Percentiles rank a stretch among this genome's conserved stretches.
Evolutionary conservation across 2,888 invertebrate species (phyloP).

Genomic region (Oconnorella tubifera): DNA sequence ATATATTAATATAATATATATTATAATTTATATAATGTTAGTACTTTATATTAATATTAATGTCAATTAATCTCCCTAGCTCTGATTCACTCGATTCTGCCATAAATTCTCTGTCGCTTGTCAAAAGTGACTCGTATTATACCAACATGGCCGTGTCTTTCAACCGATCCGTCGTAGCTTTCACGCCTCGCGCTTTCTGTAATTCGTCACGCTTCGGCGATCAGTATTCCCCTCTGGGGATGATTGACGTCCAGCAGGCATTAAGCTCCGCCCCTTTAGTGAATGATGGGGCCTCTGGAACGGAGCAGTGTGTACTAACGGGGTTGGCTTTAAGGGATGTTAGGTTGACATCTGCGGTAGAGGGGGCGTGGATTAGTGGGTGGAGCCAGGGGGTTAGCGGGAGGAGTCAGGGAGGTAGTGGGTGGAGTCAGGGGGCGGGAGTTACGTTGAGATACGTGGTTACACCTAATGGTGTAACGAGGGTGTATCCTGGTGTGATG

Average conservation of each 20-base stretch:
- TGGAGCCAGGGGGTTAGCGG: not conserved
- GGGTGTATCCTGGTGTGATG: not conserved
- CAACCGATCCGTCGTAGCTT: not conserved
- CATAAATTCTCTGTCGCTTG: no score
- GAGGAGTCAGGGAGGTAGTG: not conserved
- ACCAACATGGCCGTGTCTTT: not conserved
- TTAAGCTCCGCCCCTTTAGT: not conserved
- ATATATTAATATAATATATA: no score
- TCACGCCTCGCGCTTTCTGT: not conserved
- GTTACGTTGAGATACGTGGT: not conserved
- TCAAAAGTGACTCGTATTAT: not conserved
- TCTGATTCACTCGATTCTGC: no score
- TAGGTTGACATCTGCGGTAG: not conserved
- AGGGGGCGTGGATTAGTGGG: not conserved
- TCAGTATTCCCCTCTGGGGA: not conserved
- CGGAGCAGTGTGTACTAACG: not conserved
- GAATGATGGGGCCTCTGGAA: no score
- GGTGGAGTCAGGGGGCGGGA: not conserved
- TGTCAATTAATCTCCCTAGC: no score
- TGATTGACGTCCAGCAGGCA: not conserved
- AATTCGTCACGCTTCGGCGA: not conserved
- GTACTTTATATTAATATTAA: no score
- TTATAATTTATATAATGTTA: no score
- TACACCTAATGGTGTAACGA: not conserved
- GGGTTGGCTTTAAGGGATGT: not conserved